Evolutionary conservation across 2,797 vertebrate genomes (phyloP).

Genomic region (Pristis pectinata): DNA sequence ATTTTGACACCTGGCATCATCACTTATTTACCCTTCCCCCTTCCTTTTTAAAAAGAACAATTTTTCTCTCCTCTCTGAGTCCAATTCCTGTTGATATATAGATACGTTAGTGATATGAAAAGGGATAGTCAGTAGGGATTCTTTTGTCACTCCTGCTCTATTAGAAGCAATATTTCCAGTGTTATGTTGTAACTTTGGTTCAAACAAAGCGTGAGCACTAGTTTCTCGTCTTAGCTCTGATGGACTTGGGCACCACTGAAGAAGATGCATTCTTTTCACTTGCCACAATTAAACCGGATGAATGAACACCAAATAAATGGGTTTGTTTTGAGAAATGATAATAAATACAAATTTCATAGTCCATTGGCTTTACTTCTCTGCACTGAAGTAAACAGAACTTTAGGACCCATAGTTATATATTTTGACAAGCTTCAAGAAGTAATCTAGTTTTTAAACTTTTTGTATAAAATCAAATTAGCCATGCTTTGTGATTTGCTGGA

Average conservation of each 20-base stretch:
- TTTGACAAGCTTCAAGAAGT: background rate
- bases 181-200: background rate
- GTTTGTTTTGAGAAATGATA: background rate
- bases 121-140: slow-evolving; percentile 28
- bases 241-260: background rate
- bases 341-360: background rate
- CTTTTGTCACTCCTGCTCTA: background rate
- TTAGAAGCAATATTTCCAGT: slow-evolving; percentile 3
- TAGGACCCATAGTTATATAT: background rate
- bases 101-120: slow-evolving; percentile 36
- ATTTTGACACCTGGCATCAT: slow-evolving; percentile 64
- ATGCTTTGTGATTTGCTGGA: background rate
- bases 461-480: background rate
- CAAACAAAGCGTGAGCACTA: background rate
- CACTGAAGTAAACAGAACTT: background rate
- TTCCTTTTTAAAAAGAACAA: slow-evolving; percentile 38
- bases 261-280: slow-evolving; percentile 1
- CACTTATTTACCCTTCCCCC: slow-evolving; percentile 57
- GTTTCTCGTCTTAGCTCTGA: background rate
- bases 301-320: background rate
- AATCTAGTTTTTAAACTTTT: background rate
- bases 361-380: background rate
- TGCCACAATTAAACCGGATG: background rate
- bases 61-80: slow-evolving; percentile 34
- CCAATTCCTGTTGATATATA: slow-evolving; percentile 36